Evolutionary conservation across 1,140 invertebrate genomes (phyloP).

Genomic region (Chironomus striatipennis): DNA sequence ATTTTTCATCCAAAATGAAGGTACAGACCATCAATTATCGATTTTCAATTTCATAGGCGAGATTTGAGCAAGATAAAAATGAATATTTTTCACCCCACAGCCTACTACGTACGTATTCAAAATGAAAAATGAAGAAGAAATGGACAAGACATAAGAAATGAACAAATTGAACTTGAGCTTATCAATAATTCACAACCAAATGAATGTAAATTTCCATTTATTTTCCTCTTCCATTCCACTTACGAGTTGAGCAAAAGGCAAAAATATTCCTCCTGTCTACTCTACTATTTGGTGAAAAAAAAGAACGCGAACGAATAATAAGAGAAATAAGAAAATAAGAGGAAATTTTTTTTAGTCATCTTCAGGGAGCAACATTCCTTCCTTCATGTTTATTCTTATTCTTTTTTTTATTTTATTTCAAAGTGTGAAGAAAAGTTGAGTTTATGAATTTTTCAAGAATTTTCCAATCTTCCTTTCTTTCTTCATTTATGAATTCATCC

Average conservation of each 20-base stretch:
- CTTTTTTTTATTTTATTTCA: not conserved
- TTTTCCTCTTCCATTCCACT: not conserved
- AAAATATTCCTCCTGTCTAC: not conserved
- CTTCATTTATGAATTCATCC: not conserved
- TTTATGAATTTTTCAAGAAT: conserved; percentile 10
- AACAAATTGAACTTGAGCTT: conserved; percentile 22
- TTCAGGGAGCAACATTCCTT: not conserved
- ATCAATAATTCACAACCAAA: conserved; percentile 20
- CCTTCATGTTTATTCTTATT: not conserved
- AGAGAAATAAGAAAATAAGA: not conserved
- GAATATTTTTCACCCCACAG: not conserved
- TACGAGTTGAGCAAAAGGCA: not conserved
- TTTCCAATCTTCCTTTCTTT: conserved; percentile 1
- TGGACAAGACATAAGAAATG: not conserved
- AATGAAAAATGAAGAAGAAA: not conserved
- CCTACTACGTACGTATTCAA: not conserved
- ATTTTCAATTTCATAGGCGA: not conserved
- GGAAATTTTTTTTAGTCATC: conserved; percentile 1
- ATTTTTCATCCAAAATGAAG: not conserved
- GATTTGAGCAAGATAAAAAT: no score
- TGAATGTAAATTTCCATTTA: conserved; percentile 3
- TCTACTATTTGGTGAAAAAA: not conserved
- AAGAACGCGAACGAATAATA: not conserved
- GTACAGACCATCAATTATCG: not conserved
- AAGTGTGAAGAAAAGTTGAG: conserved; percentile 5